These are phyloP conservation scores for Drosophila baimaii DNA, from an alignment of 1,140 invertebrate genomes.

Conservation along the genomic window DNA sequence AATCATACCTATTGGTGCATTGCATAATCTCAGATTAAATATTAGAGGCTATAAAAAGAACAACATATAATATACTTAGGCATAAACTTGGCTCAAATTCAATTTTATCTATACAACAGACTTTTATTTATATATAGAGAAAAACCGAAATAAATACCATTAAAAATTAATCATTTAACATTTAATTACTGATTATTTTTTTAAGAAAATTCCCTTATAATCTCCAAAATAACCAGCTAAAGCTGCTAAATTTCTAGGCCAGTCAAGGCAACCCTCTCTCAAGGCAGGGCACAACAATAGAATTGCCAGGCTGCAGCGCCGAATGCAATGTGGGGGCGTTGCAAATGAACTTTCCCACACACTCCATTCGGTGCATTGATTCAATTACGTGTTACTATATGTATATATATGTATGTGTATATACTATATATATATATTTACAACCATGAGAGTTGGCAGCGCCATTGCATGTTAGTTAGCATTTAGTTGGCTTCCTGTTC, in stretches of 20 bases:
- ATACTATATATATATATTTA: slow-evolving; percentile 12
- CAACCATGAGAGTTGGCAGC: slow-evolving; percentile 29
- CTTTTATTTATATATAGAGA: too few relatives aligned
- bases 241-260: neutral
- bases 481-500: slow-evolving; percentile 77
- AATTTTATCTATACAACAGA: neutral
- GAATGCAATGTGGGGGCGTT: slow-evolving; percentile 63
- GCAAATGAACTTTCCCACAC: slow-evolving; percentile 80
- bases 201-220: too few relatives aligned
- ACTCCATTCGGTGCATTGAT: slow-evolving; percentile 50
- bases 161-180: too few relatives aligned
- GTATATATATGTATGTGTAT: neutral
- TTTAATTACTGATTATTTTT: too few relatives aligned
- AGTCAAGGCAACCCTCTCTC: slow-evolving; percentile 10
- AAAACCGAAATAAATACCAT: too few relatives aligned
- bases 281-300: slow-evolving; percentile 58
- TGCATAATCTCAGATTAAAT: neutral
- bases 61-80: neutral
- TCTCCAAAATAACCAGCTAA: neutral
- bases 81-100: too few relatives aligned
- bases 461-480: slow-evolving; percentile 74
- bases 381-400: slow-evolving; percentile 53
- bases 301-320: slow-evolving; percentile 57
- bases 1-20: neutral
- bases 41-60: neutral